A percentile compares a stretch with the other conserved stretches of the same genome.
These are phyloP conservation scores for Bubo scandiacus DNA, from an alignment of 2,113 vertebrate species.

Conservation along the genomic window DNA sequence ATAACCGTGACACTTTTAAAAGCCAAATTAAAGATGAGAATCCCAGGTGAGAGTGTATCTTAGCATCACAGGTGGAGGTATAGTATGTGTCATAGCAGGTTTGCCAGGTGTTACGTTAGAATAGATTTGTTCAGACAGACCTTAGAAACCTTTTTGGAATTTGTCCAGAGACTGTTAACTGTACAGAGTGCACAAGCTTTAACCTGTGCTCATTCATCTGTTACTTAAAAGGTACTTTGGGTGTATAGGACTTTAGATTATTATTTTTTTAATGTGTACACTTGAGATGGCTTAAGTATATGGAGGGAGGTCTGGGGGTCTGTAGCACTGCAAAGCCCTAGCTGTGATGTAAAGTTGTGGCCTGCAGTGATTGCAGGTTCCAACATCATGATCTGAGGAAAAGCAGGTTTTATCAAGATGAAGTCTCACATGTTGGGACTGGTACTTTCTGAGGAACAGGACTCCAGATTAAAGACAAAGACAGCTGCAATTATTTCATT, in stretches of 20 bases:
- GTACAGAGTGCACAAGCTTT: not conserved
- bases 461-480: conserved; percentile 9
- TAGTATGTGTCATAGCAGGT: not conserved
- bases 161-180: not conserved
- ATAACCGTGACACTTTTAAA: not conserved
- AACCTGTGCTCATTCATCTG: not conserved
- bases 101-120: not conserved
- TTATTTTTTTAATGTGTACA: rapidly evolving
- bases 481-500: conserved; percentile 12
- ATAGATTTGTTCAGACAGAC: not conserved
- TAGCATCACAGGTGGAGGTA: not conserved
- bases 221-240: not conserved
- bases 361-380: not conserved
- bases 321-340: not conserved
- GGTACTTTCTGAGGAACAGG: not conserved
- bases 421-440: not conserved
- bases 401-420: not conserved
- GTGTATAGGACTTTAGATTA: not conserved
- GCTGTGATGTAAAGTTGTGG: not conserved
- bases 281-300: not conserved
- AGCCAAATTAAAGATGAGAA: not conserved
- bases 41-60: not conserved
- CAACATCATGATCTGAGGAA: not conserved
- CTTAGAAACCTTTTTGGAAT: not conserved
- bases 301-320: not conserved